Base-by-base conservation (phyloP, 2,888 invertebrate genomes). In the Phortica magna region DNA sequence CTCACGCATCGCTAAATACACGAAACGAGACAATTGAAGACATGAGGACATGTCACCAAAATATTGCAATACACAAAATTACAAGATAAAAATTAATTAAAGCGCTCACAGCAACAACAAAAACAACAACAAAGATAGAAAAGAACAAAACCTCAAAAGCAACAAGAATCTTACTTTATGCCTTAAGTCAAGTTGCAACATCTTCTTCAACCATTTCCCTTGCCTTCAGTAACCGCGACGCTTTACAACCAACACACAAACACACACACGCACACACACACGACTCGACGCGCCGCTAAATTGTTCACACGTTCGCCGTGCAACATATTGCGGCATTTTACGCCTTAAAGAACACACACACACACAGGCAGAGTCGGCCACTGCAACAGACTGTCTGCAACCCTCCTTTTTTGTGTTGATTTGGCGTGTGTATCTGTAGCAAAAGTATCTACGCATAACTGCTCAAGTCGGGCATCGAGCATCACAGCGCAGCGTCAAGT, bases 71-170 rank as follows among this genome's bases (percentile, higher is more conserved):
- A 88, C 88, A 81, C 64, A 41, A 31, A 72, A 64, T 71, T 55
- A 71, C 53, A 84, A 22, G 19, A 61, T 77, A 87, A 71, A 43
- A 61, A 59, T 57, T 71, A 71, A 71, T 71, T 71, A 71, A 71
- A 53, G 53, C 22, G 10, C 48, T 14, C 7, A 67, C 55, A 75
- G 57, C 53, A 22, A 61, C 76, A 80, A 77, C 41, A 67, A 57
- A 6, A 31, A 42, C 65, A 59, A 39, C 2, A 39, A 73, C n/a
- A 48, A 64, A 53, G 74, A 81, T 77, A 76, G 74, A 82, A 81
- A 79, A 87, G 83, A 79, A 84, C 85, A 88, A 85, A 84, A 85
- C 88, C 88, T 88, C 88, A 55, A 88, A 85, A 88, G 75, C 82
- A 77, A 79, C 78, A 76, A 78, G 74, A 72, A 31, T 31, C 31